Evolutionary conservation across 2,113 vertebrate species (phyloP), one percentile per base, ranked within the genome.

Genomic region (Sorex fumeus): DNA sequence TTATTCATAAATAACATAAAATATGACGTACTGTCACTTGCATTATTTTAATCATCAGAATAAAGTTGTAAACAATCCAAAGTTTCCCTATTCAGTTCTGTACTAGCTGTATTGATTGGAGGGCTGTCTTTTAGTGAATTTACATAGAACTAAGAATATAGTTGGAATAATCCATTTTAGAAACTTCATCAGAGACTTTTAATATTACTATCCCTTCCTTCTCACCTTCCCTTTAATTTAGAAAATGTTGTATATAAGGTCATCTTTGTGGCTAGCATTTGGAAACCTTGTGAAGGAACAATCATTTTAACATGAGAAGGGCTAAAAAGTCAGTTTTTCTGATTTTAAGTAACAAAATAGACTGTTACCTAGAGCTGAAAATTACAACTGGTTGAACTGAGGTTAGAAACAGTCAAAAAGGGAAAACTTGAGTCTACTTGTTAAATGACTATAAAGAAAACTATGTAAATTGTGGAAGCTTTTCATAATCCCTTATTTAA

Each of bases 401-500:
- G n/a, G 60, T 93, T 79, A 91, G 86, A 90, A 94, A 88, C 36
- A 84, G 74, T 92, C 94, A 62, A 92, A 96, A 97, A 30, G 18
- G 88, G 75, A 96, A 97, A 95, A 93, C 85, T 93, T 84, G 96
- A 91, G 79, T 94, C 88, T 62, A 32, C 69, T 93, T 93, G 53
- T 91, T 94, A 95, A 90, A 72, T 84, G 93, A 88, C 72, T 85
- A 2, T 69, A 64, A 86, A 79, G 47, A 53, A 50, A 97, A 34
- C 72, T 95, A 88, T 97, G 88, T 92, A 90, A 90, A 90, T 95
- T 91, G 60, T 93, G 76, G 93, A 93, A 93, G 90, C 53, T 96
- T 96, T 92, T 78, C 76, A 82, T 96, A 95, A 96, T 95, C 79
- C 92, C 91, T 93, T 80, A 91, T 76, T 93, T 96, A 97, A 97